These are phyloP conservation scores for Thalassophryne amazonica DNA, from an alignment of 2,797 vertebrate genomes.

Conservation along the genomic window DNA sequence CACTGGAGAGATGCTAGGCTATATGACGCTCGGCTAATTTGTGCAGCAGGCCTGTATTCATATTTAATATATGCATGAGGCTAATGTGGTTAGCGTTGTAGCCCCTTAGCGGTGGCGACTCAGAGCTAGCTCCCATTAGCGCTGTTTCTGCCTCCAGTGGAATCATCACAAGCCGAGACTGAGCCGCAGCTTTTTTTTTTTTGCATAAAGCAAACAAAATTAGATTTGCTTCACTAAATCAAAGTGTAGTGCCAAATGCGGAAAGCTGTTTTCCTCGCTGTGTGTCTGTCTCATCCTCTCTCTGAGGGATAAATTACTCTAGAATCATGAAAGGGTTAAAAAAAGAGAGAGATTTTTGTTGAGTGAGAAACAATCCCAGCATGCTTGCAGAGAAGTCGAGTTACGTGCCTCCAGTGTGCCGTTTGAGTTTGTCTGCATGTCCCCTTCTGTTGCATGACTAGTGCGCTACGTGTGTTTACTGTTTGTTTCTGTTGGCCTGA, in stretches of 20 bases:
- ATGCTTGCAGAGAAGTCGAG: slow-evolving; percentile 47
- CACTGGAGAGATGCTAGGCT: slow-evolving; percentile 73
- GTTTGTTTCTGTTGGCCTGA: slow-evolving; percentile 10
- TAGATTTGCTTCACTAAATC: slow-evolving; percentile 96
- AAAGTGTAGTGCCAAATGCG: slow-evolving; percentile 85
- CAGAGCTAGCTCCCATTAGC: slow-evolving; percentile 93
- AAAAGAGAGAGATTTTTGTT: slow-evolving; percentile 80
- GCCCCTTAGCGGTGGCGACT: slow-evolving; percentile 66
- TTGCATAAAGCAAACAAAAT: slow-evolving; percentile 99
- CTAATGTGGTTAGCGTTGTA: slow-evolving; percentile 89
- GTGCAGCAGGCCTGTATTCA: slow-evolving; percentile 87
- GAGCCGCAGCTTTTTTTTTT: slow-evolving; percentile 84
- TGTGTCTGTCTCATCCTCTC: slow-evolving; percentile 67
- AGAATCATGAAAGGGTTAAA: slow-evolving; percentile 92
- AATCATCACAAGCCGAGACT: slow-evolving; percentile 90
- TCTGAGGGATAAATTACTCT: slow-evolving; percentile 96
- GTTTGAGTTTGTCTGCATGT: slow-evolving; percentile 36
- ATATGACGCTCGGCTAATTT: slow-evolving; percentile 73
- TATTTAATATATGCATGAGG: slow-evolving; percentile 96
- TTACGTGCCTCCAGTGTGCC: slow-evolving; percentile 40
- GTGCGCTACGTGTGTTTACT: slow-evolving; percentile 18
- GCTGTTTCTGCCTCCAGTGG: slow-evolving; percentile 91
- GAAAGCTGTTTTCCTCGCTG: slow-evolving; percentile 22
- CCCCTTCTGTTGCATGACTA: slow-evolving; percentile 23
- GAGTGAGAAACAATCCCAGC: slow-evolving; percentile 85